phyloP scores from a whole-genome alignment of 1,140 invertebrate species.

The Leptinotarsa undecemlineata region DNA sequence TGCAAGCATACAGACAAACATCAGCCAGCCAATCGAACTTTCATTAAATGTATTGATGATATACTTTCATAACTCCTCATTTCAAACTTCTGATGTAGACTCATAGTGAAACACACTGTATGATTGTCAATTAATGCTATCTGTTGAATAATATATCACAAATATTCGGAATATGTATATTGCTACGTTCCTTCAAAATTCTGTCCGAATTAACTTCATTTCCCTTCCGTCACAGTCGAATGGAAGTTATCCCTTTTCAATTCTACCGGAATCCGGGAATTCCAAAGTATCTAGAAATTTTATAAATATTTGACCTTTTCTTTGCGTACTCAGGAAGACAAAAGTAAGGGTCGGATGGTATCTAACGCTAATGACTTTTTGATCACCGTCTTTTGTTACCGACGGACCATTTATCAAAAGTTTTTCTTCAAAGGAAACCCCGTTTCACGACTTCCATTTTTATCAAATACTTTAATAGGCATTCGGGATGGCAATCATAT shows the following conservation, averaged over 20 bases:
- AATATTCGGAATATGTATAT: no score
- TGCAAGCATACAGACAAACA: no score
- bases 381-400: slow-evolving; percentile 39
- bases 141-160: no score
- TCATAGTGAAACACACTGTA: no score
- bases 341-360: slow-evolving; percentile 18
- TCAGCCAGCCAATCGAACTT: no score
- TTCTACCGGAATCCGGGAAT: neutral
- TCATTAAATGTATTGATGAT: no score
- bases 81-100: no score
- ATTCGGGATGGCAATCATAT: slow-evolving; percentile 12
- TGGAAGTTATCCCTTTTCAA: neutral
- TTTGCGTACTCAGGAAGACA: slow-evolving; percentile 19
- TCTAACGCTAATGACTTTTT: slow-evolving; percentile 38
- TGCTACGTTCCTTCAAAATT: no score
- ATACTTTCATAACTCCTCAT: no score
- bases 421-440: slow-evolving; percentile 31
- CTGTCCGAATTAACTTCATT: no score
- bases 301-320: slow-evolving; percentile 23
- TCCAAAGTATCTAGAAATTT: slow-evolving; percentile 1
- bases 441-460: slow-evolving; percentile 13
- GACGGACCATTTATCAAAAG: slow-evolving; percentile 36
- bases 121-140: no score
- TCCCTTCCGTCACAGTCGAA: neutral
- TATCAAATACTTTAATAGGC: slow-evolving; percentile 26